Conservation (phyloP, 2,797 vertebrate species). For the Onychomys arenicola region DNA sequence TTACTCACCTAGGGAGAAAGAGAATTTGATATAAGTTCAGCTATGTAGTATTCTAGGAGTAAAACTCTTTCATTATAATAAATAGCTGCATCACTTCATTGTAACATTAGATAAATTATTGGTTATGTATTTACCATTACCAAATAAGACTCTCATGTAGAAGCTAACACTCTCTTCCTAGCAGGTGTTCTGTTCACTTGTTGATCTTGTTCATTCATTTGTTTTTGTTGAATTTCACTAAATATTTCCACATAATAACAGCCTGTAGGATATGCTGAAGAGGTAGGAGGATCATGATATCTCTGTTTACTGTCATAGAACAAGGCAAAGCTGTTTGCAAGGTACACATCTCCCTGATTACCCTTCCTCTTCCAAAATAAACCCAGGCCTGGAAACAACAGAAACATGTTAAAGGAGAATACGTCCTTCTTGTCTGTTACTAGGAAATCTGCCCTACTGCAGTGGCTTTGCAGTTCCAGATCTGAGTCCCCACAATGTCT, state of each 20-base stretch:
- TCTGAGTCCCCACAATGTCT: not conserved
- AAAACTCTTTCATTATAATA: not conserved
- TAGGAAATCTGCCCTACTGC: not conserved
- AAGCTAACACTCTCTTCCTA: not conserved
- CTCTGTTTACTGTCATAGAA: not conserved
- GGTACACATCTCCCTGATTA: rapidly evolving
- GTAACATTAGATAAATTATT: not conserved
- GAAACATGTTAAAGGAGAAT: not conserved
- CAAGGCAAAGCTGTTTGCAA: not conserved
- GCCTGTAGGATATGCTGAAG: not conserved
- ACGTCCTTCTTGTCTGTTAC: not conserved
- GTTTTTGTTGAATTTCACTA: not conserved
- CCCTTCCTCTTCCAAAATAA: rapidly evolving
- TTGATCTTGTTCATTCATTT: not conserved
- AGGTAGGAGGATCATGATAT: not conserved
- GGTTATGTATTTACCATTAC: not conserved
- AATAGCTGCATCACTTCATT: not conserved
- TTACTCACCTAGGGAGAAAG: not conserved
- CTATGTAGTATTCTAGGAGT: not conserved
- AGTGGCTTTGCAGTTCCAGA: not conserved
- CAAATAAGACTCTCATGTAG: not conserved
- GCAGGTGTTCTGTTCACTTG: not conserved
- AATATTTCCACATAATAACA: not conserved
- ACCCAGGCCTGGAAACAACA: not conserved
- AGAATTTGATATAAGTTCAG: not conserved